Conservation (phyloP, 2,888 invertebrate genomes). For the Eupithecia abbreviata region DNA sequence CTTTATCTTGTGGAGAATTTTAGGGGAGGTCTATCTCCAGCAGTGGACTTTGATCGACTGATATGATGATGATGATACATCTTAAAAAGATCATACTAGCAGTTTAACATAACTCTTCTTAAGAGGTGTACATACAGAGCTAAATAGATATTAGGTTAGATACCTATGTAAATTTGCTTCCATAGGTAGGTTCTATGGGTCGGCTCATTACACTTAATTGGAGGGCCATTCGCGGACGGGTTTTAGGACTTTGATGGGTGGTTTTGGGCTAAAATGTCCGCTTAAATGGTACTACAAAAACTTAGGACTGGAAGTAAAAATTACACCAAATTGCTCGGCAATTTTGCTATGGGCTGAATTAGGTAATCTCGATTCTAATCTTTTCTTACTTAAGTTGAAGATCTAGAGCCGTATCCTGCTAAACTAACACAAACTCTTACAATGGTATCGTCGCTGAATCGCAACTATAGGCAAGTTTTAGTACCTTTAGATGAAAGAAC, state of each 20-base stretch:
- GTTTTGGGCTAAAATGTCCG: conserved; percentile 67
- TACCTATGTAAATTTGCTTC: conserved; percentile 57
- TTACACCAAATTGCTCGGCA: conserved; percentile 42
- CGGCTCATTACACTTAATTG: conserved; percentile 82
- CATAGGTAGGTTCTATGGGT: conserved; percentile 62
- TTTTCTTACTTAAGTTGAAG: conserved; percentile 1
- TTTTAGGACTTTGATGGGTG: conserved; percentile 69
- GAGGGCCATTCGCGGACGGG: conserved; percentile 78
- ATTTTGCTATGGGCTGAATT: conserved; percentile 9
- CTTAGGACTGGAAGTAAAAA: conserved; percentile 60
- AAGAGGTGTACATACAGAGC: conserved; percentile 19
- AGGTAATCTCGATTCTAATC: conserved; percentile 16
- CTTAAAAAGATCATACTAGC: background rate
- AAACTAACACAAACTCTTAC: background rate
- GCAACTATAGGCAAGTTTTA: background rate
- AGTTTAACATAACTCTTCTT: conserved; percentile 9
- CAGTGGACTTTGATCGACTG: no score
- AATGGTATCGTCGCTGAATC: background rate
- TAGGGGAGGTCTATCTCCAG: no score
- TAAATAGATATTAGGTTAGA: conserved; percentile 23
- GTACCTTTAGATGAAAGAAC: background rate
- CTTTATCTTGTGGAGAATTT: no score
- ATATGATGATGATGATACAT: no score
- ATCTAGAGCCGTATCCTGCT: background rate
- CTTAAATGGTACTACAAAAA: conserved; percentile 67